phyloP scores from a whole-genome alignment of 2,113 vertebrate genomes.

The Eptesicus fuscus region DNA sequence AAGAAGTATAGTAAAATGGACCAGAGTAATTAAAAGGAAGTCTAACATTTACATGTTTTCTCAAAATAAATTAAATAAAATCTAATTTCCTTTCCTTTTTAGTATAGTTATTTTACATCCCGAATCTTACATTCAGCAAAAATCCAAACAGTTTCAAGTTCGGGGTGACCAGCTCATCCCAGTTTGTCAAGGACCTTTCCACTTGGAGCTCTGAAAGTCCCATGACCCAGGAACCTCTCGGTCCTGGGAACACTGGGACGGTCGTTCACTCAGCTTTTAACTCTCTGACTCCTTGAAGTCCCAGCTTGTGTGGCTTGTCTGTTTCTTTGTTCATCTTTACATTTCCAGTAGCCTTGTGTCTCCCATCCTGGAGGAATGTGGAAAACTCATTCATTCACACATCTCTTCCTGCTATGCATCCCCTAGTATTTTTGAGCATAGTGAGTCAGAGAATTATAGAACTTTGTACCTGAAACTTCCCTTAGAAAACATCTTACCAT shows the following conservation, averaged over 20 bases:
- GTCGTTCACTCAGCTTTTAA: not conserved
- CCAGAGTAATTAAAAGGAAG: not conserved
- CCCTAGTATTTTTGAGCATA: not conserved
- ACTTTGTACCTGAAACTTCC: not conserved
- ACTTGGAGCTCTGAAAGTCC: not conserved
- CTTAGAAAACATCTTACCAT: not conserved
- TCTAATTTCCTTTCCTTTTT: not conserved
- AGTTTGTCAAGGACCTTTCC: not conserved
- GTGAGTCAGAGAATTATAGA: not conserved
- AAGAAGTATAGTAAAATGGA: not conserved
- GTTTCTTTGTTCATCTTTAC: not conserved
- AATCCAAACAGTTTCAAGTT: not conserved
- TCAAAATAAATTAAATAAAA: not conserved
- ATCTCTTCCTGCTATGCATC: not conserved
- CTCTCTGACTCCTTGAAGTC: not conserved
- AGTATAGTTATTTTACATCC: not conserved
- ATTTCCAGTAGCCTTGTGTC: not conserved
- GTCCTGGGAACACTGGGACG: not conserved
- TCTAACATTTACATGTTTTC: not conserved
- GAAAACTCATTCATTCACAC: not conserved
- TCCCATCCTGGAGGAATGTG: not conserved
- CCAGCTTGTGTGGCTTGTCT: not conserved
- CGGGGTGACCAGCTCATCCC: not conserved
- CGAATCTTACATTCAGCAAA: not conserved
- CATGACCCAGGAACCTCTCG: not conserved